A percentile compares a stretch with the other conserved stretches of the same genome.
These are phyloP conservation scores for Gallinago media DNA, from an alignment of 2,113 vertebrate genomes.

Conservation along the genomic window DNA sequence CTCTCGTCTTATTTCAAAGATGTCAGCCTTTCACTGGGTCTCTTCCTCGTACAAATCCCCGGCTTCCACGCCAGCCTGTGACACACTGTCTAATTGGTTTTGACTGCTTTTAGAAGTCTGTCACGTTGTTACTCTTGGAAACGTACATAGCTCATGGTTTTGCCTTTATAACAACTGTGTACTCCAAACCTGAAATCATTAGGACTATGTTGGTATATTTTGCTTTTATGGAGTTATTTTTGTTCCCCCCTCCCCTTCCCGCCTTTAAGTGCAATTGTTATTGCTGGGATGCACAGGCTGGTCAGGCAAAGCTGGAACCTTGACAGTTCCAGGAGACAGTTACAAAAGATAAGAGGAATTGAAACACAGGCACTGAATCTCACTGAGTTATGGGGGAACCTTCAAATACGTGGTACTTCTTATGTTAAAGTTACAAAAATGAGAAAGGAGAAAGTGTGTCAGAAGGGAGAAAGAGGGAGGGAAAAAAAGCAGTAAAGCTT, in stretches of 20 bases:
- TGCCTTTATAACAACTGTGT: background rate
- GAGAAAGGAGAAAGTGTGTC: background rate
- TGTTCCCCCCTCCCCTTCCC: rapidly evolving
- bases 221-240: background rate
- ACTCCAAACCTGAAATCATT: background rate
- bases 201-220: background rate
- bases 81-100: background rate
- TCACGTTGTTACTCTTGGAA: background rate
- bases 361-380: background rate
- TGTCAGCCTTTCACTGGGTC: background rate
- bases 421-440: background rate
- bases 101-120: background rate
- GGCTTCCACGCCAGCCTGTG: background rate
- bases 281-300: background rate
- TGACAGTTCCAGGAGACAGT: background rate
- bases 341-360: background rate
- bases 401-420: background rate
- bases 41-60: background rate
- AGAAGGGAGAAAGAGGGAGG: background rate
- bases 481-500: background rate
- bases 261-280: background rate
- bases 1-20: background rate
- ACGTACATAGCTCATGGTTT: background rate
- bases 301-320: background rate
- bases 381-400: background rate